Evolutionary conservation across 2,888 invertebrate genomes (phyloP).

Genomic region (Tyria jacobaeae): DNA sequence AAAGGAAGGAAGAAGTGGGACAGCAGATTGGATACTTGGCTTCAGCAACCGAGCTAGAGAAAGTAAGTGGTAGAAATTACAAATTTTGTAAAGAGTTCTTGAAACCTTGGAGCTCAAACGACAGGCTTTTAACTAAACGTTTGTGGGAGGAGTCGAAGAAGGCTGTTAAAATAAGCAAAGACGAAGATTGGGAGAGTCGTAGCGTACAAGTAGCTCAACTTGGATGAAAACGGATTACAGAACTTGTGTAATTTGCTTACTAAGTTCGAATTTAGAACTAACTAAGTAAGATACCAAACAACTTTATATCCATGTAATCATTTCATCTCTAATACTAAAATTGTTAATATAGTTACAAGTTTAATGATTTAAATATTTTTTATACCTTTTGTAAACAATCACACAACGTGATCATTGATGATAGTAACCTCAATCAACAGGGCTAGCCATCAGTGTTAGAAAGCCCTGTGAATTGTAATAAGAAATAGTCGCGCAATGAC

Average conservation of each 20-base stretch:
- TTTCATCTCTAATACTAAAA: background rate
- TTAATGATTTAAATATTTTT: too few species aligned
- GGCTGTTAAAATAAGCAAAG: conserved; percentile 60
- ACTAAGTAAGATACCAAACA: background rate
- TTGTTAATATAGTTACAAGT: background rate
- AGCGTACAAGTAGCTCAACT: conserved; percentile 1
- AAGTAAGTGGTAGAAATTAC: conserved; percentile 67
- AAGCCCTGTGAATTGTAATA: too few species aligned
- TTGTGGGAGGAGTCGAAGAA: conserved; percentile 73
- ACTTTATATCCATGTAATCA: background rate
- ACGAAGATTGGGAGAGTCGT: conserved; percentile 17
- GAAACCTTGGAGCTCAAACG: conserved; percentile 68
- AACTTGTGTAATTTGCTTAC: background rate
- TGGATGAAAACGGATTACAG: background rate
- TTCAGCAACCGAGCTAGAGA: conserved; percentile 61
- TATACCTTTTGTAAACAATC: background rate
- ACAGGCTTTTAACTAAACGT: conserved; percentile 56
- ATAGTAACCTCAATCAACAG: too few species aligned
- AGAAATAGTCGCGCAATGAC: too few species aligned
- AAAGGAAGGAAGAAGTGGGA: conserved; percentile 70
- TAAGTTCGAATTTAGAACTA: background rate
- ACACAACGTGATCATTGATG: background rate
- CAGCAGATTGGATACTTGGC: conserved; percentile 70
- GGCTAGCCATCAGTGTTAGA: too few species aligned
- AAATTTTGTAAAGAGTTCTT: conserved; percentile 70